Percentiles rank a stretch among this genome's conserved stretches.
Evolutionary conservation across 2,113 vertebrate species (phyloP).

Genomic region (Progne subis): DNA sequence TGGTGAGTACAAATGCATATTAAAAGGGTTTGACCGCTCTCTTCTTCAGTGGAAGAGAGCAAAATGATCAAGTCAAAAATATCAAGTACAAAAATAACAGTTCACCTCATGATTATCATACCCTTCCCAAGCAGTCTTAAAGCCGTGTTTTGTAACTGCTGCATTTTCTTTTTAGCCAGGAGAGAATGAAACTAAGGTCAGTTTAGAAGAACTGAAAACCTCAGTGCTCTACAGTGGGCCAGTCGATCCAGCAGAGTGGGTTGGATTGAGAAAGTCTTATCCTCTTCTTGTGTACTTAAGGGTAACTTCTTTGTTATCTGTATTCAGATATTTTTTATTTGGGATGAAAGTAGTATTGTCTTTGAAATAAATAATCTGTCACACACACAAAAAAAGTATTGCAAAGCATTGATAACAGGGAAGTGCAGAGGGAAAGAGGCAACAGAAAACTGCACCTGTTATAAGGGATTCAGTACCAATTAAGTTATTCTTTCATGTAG

Average conservation of each 20-base stretch:
- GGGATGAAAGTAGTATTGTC: neutral
- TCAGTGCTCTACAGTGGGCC: constrained; percentile 82
- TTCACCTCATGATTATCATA: neutral
- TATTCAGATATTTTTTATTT: neutral
- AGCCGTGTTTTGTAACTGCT: neutral
- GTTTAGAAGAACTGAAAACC: constrained; percentile 58
- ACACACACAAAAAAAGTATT: neutral
- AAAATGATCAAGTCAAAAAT: neutral
- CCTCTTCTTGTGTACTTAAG: constrained; percentile 88
- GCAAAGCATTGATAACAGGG: neutral
- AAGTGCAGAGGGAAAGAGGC: neutral
- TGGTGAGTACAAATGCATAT: constrained; percentile 76
- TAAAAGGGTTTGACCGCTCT: neutral
- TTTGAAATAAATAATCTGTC: neutral
- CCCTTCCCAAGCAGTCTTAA: neutral
- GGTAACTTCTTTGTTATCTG: constrained; percentile 73
- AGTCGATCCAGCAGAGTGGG: constrained; percentile 91
- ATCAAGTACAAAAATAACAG: neutral
- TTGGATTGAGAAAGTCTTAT: constrained; percentile 85
- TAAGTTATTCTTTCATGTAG: neutral
- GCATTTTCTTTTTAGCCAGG: constrained; percentile 74
- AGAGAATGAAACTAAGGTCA: constrained; percentile 77
- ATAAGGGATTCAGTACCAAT: neutral
- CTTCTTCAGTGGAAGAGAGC: constrained; percentile 3
- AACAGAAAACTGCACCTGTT: neutral